Base-by-base conservation (phyloP, 2,888 invertebrate species). In the Tenthredo mesomela region DNA sequence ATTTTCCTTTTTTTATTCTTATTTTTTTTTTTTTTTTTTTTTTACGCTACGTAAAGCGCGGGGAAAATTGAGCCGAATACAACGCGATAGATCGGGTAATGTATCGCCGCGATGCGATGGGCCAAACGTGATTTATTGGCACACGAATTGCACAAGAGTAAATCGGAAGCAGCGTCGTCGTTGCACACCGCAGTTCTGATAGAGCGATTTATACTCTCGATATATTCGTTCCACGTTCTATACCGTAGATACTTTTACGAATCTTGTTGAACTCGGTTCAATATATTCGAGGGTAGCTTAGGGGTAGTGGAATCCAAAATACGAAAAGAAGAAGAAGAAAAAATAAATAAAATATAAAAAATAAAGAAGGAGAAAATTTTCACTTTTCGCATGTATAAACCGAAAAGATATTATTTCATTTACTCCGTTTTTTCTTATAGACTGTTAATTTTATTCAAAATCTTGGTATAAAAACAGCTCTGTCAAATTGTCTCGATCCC, bases 51-150 rank as follows among this genome's bases (percentile, higher is more conserved):
- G 43, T 43, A 73, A 73, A 73, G 6, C 43, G 15, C 21, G 71
- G 43, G n/a, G 21, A 73, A 73, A 43, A 73, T 73, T 73, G 40
- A 40, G 43, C 21, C n/a, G 21, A 73, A 43, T 43, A 43, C 3
- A 73, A 73, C 71, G 40, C 71, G 40, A 43, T 43, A 40, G 71
- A 67, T 67, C 29, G 71, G 71, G 43, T n/a, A 73, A 73, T 73
- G n/a, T 73, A 40, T 73, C 43, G 71, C n/a, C 71, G 15, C 71
- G 43, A 73, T 73, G 71, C 43, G 71, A n/a, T 43, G 71, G 71
- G 54, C 29, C 54, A 54, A 77, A 77, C 54, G 77, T 77, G 77
- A 77, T 40, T 77, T 77, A 77, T 54, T 77, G 77, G 54, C 77
- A 77, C 29, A 29, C 50, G 54, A 77, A 77, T 47, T 77, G 77